phyloP scores from a whole-genome alignment of 2,113 vertebrate genomes.

The Trinectes maculatus region DNA sequence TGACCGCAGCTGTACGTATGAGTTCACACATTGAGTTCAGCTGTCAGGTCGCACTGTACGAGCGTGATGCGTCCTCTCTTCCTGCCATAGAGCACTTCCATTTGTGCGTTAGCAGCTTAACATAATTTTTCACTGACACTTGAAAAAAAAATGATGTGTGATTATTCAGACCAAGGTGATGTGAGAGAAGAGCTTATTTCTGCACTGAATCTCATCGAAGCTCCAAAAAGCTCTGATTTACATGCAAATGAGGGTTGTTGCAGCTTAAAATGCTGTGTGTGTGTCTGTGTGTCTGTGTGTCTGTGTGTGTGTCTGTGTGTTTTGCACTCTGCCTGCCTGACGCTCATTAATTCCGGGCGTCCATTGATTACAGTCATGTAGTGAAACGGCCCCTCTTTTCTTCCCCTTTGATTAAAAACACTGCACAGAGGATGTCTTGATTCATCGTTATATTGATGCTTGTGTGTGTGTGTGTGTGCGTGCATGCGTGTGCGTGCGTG shows the following conservation, averaged over 20 bases:
- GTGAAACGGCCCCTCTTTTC: conserved; percentile 25
- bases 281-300: conserved; percentile 6
- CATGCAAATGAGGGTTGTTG: conserved; percentile 39
- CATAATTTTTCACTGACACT: conserved; percentile 10
- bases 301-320: conserved; percentile 1
- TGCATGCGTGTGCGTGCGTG: conserved; percentile 28
- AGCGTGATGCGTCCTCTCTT: neutral
- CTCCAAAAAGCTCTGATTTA: conserved; percentile 40
- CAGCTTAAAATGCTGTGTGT: neutral
- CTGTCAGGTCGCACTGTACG: conserved; percentile 1
- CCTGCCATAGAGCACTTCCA: neutral
- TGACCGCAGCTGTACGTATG: conserved; percentile 14
- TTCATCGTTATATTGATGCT: conserved; percentile 40
- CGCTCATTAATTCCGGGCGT: conserved; percentile 38
- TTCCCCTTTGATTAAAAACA: conserved; percentile 51
- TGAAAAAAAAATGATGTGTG: neutral
- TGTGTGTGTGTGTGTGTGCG: conserved; percentile 26
- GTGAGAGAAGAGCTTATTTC: conserved; percentile 20
- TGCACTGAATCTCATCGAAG: conserved; percentile 15
- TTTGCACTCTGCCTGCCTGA: conserved; percentile 25
- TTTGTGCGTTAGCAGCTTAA: conserved; percentile 9
- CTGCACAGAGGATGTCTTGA: conserved; percentile 16
- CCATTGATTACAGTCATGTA: conserved; percentile 62
- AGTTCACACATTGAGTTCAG: neutral
- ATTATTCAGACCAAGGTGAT: conserved; percentile 7